Conservation (phyloP, 2,797 vertebrate species). For the Neosalanx taihuensis region DNA sequence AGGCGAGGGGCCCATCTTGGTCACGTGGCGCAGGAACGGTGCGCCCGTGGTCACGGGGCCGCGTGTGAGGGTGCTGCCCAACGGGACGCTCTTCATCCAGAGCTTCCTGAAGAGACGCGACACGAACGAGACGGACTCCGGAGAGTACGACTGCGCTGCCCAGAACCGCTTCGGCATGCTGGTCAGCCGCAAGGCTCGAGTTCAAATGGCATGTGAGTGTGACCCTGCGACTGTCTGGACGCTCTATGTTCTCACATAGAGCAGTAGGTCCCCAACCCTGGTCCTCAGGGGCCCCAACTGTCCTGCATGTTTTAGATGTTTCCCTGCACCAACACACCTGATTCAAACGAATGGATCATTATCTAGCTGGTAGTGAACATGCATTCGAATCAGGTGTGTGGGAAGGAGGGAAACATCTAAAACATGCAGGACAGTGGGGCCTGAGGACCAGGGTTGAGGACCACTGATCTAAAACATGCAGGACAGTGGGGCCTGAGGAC, state of each 20-base stretch:
- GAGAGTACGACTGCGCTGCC: conserved; percentile 71
- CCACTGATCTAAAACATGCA: no score
- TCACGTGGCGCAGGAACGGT: conserved; percentile 72
- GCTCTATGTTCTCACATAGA: not conserved
- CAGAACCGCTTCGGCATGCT: conserved; percentile 71
- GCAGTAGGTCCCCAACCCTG: no score
- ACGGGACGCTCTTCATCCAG: conserved; percentile 69
- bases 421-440: no score
- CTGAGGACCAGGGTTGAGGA: no score
- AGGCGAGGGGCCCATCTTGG: conserved; percentile 64
- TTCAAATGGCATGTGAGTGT: conserved; percentile 74
- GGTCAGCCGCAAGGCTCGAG: conserved; percentile 72
- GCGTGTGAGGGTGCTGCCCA: conserved; percentile 57
- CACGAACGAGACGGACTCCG: conserved; percentile 51
- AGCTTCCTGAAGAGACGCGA: conserved; percentile 66
- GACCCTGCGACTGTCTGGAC: not conserved
- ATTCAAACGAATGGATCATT: no score
- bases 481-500: no score
- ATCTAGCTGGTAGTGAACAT: no score
- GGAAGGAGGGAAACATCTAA: no score
- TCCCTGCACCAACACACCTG: no score
- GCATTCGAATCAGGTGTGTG: no score
- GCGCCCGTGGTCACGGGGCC: conserved; percentile 40
- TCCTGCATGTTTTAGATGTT: no score
- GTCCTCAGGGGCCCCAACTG: no score